Conservation (phyloP, 2,113 vertebrate species). For the Penelope pileata region DNA sequence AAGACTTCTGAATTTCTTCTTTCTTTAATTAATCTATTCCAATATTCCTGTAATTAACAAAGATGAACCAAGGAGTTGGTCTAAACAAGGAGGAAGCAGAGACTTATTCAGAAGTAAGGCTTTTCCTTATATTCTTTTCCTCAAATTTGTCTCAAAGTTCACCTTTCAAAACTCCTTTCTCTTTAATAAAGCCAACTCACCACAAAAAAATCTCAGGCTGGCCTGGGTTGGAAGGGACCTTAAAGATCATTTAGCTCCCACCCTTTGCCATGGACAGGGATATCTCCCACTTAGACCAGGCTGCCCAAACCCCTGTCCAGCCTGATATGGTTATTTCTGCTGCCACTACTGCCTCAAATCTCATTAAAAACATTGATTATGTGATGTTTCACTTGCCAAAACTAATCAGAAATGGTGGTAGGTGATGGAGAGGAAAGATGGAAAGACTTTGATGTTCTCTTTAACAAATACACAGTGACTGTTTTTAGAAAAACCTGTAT, state of each 20-base stretch:
- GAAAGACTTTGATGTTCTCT: neutral
- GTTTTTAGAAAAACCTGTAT: fast-evolving
- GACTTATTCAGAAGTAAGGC: neutral
- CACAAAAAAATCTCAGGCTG: neutral
- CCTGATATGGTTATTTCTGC: neutral
- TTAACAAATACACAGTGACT: neutral
- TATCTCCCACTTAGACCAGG: neutral
- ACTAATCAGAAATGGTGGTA: neutral
- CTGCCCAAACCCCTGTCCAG: neutral
- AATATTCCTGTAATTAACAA: conserved; percentile 1
- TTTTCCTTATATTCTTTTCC: neutral
- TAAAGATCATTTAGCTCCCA: neutral
- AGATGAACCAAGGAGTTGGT: neutral
- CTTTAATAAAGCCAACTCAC: neutral
- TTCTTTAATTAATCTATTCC: conserved; percentile 16
- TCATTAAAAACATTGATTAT: neutral
- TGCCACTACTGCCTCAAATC: neutral
- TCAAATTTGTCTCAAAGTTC: neutral
- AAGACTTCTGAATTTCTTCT: neutral
- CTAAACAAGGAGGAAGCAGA: neutral
- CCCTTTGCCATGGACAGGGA: neutral
- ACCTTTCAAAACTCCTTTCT: neutral
- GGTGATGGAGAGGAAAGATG: neutral
- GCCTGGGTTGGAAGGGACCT: neutral
- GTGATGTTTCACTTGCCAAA: neutral